Evolutionary conservation across 2,888 invertebrate genomes (phyloP).

Genomic region (Muschampia staudingeri): DNA sequence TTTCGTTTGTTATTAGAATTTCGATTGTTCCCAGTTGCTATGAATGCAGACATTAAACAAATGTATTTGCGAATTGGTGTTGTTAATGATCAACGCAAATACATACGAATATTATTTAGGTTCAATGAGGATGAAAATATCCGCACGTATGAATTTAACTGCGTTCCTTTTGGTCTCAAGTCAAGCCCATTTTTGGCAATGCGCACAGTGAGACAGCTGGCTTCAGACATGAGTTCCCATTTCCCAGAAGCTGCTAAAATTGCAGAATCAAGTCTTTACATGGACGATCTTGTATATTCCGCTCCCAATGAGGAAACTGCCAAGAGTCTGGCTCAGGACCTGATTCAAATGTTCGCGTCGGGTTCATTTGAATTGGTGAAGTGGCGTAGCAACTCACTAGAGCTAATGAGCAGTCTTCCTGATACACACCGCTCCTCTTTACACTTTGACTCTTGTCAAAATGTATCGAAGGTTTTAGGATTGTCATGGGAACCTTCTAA

Average conservation of each 20-base stretch:
- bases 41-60: not conserved
- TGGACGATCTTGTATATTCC: not conserved
- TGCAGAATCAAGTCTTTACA: not conserved
- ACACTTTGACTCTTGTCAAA: not conserved
- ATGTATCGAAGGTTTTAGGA: not conserved
- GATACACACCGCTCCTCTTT: not conserved
- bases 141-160: not conserved
- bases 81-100: not conserved
- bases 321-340: not conserved
- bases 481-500: not conserved
- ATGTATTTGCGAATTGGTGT: not conserved
- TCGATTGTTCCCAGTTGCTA: not conserved
- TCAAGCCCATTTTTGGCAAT: not conserved
- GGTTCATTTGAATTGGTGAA: not conserved
- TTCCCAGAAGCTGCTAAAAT: not conserved
- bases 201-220: not conserved
- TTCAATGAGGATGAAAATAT: not conserved
- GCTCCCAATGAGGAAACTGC: not conserved
- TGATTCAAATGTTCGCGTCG: not conserved
- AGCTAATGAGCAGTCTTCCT: not conserved
- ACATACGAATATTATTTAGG: not conserved
- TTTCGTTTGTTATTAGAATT: not conserved
- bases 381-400: not conserved
- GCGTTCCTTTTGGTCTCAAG: not conserved
- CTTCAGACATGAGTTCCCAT: not conserved